Evolutionary conservation across 2,113 vertebrate genomes (phyloP), one percentile per base, ranked within the genome.

Genomic region (Hiodon alosoides): DNA sequence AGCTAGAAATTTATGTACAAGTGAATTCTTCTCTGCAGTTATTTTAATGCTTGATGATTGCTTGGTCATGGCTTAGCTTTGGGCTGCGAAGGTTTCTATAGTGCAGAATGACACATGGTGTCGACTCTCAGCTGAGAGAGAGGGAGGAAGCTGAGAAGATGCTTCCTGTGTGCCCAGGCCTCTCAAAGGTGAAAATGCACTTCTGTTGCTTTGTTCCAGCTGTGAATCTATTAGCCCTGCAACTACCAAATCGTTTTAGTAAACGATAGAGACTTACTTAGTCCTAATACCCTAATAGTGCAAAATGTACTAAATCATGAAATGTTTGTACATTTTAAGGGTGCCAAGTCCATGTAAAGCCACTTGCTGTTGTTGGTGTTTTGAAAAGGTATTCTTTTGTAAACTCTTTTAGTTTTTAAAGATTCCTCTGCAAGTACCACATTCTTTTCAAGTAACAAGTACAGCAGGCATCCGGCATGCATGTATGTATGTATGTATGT

Each of bases 1-100:
- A 76, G 72, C 62, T 75, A 72, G 79, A 72, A 82, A 80, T 85
- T 87, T 85, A 84, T 79, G 72, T 71, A 58, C 75, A 53, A 55
- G 68, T 31, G 77, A 70, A 65, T 47, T 14, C 52, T 50, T 16
- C 71, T 51, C 31, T 31, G 31, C 31, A 31, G 31, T 31, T 31
- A 60, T 7, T 65, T 54, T 60, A 57, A 51, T 77, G 73, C 53
- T 67, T 57, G 59, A 70, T 78, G 66, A 81, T 79, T 71, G 69
- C 69, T 7, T 55, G 77, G 66, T 81, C 77, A 76, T 66, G 73
- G 73, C 1, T 64, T 17, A 31, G 16, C 9, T 7, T 64, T 8
- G 16, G 16, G 46, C 17, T 11, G 3, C 9, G 5, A 7, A 48
- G 64, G 3, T 66, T 47, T 66, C 48, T 48, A 48, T 66, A 8